Conservation (phyloP, 2,797 vertebrate genomes). For the Trichosurus vulpecula region DNA sequence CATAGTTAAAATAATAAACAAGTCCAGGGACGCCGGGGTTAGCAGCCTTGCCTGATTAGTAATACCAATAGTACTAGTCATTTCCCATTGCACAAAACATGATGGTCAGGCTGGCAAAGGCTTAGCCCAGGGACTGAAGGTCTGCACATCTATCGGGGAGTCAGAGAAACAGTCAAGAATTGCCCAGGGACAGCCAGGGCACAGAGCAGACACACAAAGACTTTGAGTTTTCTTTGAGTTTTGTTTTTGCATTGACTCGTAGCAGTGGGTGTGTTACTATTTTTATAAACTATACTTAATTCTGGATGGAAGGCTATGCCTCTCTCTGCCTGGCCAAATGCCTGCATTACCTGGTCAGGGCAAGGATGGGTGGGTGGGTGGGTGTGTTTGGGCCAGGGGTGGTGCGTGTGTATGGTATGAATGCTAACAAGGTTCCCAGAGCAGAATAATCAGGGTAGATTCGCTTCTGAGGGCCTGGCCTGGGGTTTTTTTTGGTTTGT, state of each 20-base stretch:
- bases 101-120: not conserved
- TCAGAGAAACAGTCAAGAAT: not conserved
- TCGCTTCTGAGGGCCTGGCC: conserved; percentile 40
- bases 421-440: not conserved
- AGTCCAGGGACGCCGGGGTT: not conserved
- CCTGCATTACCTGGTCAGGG: not conserved
- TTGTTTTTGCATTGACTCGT: not conserved
- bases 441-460: not conserved
- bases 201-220: not conserved
- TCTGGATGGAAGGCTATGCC: not conserved
- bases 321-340: not conserved
- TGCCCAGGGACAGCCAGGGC: not conserved
- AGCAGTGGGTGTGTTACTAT: not conserved
- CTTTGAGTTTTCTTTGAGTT: not conserved
- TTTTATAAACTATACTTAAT: not conserved
- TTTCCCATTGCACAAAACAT: not conserved
- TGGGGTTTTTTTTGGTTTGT: conserved; percentile 74
- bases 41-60: not conserved
- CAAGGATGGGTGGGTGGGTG: not conserved
- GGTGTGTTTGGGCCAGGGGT: not conserved
- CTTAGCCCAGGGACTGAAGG: not conserved
- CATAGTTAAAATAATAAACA: not conserved
- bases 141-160: not conserved
- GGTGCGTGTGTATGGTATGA: not conserved
- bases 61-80: not conserved